phyloP scores from a whole-genome alignment of 92 coral and sea anemone species.

The Bergia sp. region DNA sequence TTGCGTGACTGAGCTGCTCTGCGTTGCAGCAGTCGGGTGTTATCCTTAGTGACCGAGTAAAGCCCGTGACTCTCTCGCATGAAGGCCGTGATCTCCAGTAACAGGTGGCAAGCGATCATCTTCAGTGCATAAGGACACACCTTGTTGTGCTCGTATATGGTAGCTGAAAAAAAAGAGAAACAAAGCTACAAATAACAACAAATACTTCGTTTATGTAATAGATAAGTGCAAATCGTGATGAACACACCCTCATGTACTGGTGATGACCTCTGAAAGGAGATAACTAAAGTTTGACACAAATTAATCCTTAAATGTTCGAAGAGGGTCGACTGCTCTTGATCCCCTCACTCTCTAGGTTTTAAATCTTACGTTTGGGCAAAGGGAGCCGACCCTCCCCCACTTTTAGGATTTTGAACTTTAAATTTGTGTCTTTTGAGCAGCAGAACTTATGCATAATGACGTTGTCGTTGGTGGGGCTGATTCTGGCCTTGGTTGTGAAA shows the following conservation, averaged over 20 bases:
- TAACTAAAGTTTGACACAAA: not conserved
- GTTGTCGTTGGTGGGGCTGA: not conserved
- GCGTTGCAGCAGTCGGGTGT: constrained; percentile 53
- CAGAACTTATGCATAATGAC: not conserved
- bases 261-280: not conserved
- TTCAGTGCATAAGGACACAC: constrained; percentile 89
- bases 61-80: constrained; percentile 96
- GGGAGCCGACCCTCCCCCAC: not conserved
- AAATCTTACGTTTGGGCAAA: not conserved
- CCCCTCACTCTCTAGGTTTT: no score
- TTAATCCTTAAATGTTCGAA: no score
- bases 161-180: constrained; percentile 56
- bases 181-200: not conserved
- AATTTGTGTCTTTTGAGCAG: not conserved
- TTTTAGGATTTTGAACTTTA: not conserved
- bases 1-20: constrained; percentile 54
- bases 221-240: not conserved
- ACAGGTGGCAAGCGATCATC: constrained; percentile 97
- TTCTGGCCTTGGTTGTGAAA: no score
- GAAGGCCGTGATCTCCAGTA: constrained; percentile 97
- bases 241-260: no score
- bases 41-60: constrained; percentile 70
- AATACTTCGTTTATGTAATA: not conserved
- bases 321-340: no score
- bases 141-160: constrained; percentile 82